Evolutionary conservation across 2,113 vertebrate species (phyloP), one percentile per base, ranked within the genome.

Genomic region (Isichthys henryi): DNA sequence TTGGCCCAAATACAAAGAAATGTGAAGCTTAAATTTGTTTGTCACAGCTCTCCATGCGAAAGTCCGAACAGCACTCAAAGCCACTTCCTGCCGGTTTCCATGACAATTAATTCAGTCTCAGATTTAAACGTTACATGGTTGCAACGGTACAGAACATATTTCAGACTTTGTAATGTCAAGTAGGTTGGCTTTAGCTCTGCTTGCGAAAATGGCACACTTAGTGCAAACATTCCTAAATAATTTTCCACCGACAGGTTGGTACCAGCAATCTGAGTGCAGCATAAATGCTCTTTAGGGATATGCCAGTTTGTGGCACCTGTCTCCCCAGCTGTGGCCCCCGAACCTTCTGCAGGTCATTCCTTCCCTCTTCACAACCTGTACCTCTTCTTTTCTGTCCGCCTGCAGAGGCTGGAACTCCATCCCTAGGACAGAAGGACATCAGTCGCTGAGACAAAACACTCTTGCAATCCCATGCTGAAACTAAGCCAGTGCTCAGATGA

Each of bases 271-370:
- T 85, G 39, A 21, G 43, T 0, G 0, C 21, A 80, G 15, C 46
- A 49, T 2, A 27, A 15, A 49, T 17, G 43, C 31, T 48, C 82
- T 84, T 48, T 84, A 21, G 45, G 46, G 17, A 21, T 23, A n/a
- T 3, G 2, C 23, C 5, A 3, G 45, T 19, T 66, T 49, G 46
- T 15, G 50, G 39, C 92, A 94, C 93, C 92, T 95, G 94, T 90
- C 91, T 93, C 80, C 92, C 90, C 86, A 94, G 88, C 91, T 94
- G 91, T 89, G 93, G 92, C 86, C 94, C 88, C 88, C 94, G 92
- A 89, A 93, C 92, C 92, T 93, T 93, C 86, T 94, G 88, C 90
- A 95, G 91, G 90, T 91, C 94, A 88, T 93, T 90, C 74, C 91
- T 93, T 90, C 91, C 91, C 93, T 95, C 91, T 92, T 96, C 95